Evolutionary conservation across 2,888 invertebrate genomes (phyloP).

Genomic region (Molanna angustata): DNA sequence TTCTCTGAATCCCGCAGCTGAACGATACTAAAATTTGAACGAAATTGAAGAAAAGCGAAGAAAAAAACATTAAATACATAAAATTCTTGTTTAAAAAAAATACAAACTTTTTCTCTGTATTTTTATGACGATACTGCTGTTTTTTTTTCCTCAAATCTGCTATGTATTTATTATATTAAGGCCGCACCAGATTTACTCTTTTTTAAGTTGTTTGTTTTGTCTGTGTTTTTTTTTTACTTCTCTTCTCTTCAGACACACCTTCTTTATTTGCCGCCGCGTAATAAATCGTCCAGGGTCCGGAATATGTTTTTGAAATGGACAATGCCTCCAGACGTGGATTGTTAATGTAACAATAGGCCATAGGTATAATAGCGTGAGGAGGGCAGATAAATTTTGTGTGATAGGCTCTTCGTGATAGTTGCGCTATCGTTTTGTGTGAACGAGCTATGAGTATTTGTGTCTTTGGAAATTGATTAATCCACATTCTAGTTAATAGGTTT

Average conservation of each 20-base stretch:
- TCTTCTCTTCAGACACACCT: constrained; percentile 7
- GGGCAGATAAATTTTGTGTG: constrained; percentile 18
- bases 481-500: too few species aligned
- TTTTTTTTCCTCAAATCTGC: not conserved
- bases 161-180: constrained; percentile 11
- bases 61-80: too few species aligned
- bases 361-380: constrained; percentile 24
- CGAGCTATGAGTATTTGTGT: constrained; percentile 3
- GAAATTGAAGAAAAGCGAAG: too few species aligned
- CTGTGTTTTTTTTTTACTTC: constrained; percentile 2
- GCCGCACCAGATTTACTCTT: constrained; percentile 15
- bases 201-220: constrained; percentile 14
- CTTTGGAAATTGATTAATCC: constrained; percentile 14
- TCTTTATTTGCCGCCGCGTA: constrained; percentile 8
- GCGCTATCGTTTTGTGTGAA: constrained; percentile 4
- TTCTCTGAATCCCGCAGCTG: too few species aligned
- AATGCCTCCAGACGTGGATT: constrained; percentile 17
- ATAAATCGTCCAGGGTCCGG: constrained; percentile 17
- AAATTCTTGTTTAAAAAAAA: not conserved
- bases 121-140: not conserved
- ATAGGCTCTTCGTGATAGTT: constrained; percentile 4
- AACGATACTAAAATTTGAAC: too few species aligned
- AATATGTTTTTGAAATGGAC: constrained; percentile 16
- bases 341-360: constrained; percentile 16
- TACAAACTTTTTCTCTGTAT: not conserved